These are phyloP conservation scores for Donacobius atricapilla DNA, from an alignment of 2,113 vertebrate species.

Conservation along the genomic window DNA sequence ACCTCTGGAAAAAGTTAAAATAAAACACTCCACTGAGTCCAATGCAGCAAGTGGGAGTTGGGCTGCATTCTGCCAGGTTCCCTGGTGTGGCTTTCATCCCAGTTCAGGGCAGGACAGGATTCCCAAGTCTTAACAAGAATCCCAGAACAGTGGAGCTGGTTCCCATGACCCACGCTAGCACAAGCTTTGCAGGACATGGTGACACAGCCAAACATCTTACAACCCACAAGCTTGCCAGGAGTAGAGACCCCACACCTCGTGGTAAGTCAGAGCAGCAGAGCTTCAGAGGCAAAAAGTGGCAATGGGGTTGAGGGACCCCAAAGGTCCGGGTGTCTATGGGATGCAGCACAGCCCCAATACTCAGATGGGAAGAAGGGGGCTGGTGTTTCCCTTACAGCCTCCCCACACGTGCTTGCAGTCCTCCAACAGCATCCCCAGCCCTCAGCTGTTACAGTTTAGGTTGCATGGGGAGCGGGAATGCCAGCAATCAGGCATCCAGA, in stretches of 20 bases:
- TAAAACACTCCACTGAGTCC: not conserved
- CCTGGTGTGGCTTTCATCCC: not conserved
- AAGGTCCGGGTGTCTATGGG: accelerated
- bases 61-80: not conserved
- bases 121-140: not conserved
- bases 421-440: not conserved
- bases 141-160: not conserved
- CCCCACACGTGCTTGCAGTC: accelerated
- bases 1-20: constrained; percentile 37
- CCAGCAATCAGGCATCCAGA: constrained; percentile 64
- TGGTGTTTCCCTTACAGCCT: not conserved
- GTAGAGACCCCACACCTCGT: not conserved
- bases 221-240: not conserved
- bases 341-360: accelerated
- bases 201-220: not conserved
- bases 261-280: not conserved
- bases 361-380: not conserved
- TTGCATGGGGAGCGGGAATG: not conserved
- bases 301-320: accelerated
- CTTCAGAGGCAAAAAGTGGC: accelerated
- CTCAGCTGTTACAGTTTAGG: constrained; percentile 63
- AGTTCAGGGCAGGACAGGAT: not conserved
- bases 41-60: not conserved
- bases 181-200: accelerated
- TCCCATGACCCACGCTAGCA: not conserved